A percentile compares a stretch with the other conserved stretches of the same genome.
Conservation (phyloP, 2,797 vertebrate genomes). For the Trematomus bernacchii region DNA sequence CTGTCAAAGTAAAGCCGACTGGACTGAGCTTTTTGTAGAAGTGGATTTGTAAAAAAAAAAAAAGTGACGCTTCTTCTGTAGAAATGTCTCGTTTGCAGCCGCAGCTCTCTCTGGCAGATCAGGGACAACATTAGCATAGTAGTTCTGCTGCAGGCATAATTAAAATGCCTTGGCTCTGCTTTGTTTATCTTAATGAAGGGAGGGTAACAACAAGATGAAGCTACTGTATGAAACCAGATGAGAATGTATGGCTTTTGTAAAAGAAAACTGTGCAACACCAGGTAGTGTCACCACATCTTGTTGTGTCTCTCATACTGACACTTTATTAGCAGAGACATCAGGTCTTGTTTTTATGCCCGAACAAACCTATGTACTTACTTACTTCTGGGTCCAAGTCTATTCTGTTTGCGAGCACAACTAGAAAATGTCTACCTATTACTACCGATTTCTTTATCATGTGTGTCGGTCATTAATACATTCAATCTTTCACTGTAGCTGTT, state of each 20-base stretch:
- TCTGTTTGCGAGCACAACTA: not conserved
- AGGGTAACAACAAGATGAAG: not conserved
- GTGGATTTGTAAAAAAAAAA: slow-evolving; percentile 16
- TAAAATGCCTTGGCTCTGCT: not conserved
- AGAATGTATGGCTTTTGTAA: not conserved
- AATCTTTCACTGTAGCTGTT: too few relatives aligned
- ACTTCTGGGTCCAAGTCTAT: not conserved
- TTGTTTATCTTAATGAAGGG: not conserved
- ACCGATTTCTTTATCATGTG: not conserved
- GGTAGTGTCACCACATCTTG: not conserved
- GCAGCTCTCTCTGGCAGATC: not conserved
- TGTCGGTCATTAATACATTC: not conserved
- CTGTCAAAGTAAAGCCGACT: slow-evolving; percentile 19
- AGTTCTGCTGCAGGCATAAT: not conserved
- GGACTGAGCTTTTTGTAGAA: slow-evolving; percentile 6
- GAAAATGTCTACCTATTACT: not conserved
- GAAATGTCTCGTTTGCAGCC: not conserved
- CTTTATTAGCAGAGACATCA: not conserved
- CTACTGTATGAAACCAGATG: not conserved
- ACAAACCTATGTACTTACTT: not conserved
- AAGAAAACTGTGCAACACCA: not conserved
- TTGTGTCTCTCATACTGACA: not conserved
- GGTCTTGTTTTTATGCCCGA: not conserved
- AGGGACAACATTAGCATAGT: not conserved
- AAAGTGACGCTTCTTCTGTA: slow-evolving; percentile 19